phyloP scores from a whole-genome alignment of 2,113 vertebrate genomes.

The Microtus oregoni region DNA sequence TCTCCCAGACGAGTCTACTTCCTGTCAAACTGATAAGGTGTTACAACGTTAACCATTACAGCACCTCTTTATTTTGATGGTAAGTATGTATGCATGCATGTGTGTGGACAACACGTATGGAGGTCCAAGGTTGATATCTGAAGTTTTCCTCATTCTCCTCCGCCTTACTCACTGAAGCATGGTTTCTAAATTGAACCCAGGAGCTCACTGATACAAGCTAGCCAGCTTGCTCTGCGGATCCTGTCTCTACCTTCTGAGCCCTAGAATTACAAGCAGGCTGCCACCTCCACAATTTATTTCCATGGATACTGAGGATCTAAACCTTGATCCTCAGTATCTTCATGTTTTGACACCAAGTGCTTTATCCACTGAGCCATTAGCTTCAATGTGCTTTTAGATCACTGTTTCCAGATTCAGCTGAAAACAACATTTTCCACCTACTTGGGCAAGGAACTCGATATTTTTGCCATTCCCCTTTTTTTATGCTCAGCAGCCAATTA shows the following conservation, averaged over 20 bases:
- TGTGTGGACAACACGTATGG: background rate
- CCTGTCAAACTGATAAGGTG: background rate
- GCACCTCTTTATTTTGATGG: background rate
- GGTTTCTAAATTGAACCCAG: background rate
- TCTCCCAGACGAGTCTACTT: background rate
- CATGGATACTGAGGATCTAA: no score
- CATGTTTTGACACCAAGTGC: background rate
- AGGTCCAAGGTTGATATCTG: background rate
- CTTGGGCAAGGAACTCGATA: slow-evolving; percentile 4
- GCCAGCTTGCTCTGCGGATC: background rate
- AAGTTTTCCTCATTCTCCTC: background rate
- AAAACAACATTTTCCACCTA: slow-evolving; percentile 3
- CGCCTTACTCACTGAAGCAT: background rate
- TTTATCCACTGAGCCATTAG: background rate
- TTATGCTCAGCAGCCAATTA: background rate
- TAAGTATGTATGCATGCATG: background rate
- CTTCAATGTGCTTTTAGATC: background rate
- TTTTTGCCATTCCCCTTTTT: background rate
- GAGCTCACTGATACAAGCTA: background rate
- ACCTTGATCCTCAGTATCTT: no score
- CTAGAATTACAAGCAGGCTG: background rate
- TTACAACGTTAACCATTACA: background rate
- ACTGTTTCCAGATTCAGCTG: slow-evolving; percentile 9
- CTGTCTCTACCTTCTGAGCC: background rate
- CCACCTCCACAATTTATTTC: no score